Evolutionary conservation across 2,797 vertebrate genomes (phyloP), one percentile per base, ranked within the genome.

Genomic region (Poecilia wingei): DNA sequence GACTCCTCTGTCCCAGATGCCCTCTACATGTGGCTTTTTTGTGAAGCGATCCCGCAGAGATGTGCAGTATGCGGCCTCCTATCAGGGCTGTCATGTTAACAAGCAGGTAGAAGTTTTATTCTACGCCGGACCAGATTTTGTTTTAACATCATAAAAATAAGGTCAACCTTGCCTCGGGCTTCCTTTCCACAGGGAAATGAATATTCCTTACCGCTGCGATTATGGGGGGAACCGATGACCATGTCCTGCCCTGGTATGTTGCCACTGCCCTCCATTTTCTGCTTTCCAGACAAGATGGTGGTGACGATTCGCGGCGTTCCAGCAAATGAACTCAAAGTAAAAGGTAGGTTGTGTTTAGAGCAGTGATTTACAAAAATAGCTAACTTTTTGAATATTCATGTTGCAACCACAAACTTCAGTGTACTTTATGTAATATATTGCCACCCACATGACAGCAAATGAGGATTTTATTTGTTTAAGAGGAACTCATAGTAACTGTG

Each of bases 1-100:
- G 25, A 83, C 85, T n/a, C 84, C 89, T 66, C 14, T 93, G n/a
- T 85, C 88, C 59, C 74, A 72, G 20, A 85, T 92, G 82, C 81
- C 89, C 13, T 51, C 84, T 5, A 66, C 68, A 28, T 92, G 93
- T 82, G 91, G 91, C 14, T 91, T 87, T 71, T 90, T 88, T 46
- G 76, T 92, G 41, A 89, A 55, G 79, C 81, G 90, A 7, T 86
- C 77, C 6, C 83, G 81, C 9, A 88, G 92, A 77, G 75, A 92
- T 90, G 36, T 90, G 28, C 55, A 45, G 6, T 88, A 89, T 28
- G 31, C 77, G 39, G 82, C 89, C 72, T 80, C 86, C 3, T 91
- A 91, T 53, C 74, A 69, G 25, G 81, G 85, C 47, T 94, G 92
- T 74, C 75, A 89, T 79, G 88, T 93, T 51, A 69, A 51, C 61